Evolutionary conservation across 2,888 invertebrate genomes (phyloP), one percentile per base, ranked within the genome.

Genomic region (Philaethria dido): DNA sequence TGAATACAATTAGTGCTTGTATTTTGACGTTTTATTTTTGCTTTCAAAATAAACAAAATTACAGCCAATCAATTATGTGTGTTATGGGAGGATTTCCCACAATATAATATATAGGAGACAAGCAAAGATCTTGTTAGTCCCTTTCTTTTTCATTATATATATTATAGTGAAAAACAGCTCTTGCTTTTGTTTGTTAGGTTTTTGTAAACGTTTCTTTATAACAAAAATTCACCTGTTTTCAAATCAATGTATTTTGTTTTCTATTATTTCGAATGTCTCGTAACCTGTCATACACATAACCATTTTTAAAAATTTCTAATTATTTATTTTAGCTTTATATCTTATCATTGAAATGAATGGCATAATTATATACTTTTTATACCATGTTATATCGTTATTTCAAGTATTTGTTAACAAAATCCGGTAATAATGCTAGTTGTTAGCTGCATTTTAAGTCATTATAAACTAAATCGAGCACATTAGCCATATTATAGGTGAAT

Each of bases 401-500:
- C n/a, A 80, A 82, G 81, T 79, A 79, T 82, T 83, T 81, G 81
- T 88, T 86, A 78, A 79, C 75, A 78, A 83, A 79, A n/a, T n/a
- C n/a, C 69, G 72, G 80, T 83, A 82, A n/a, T 80, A 82, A 62
- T 81, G 80, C 77, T 77, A 77, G n/a, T n/a, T n/a, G n/a, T n/a
- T 73, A 78, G 73, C 75, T 82, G 81, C 82, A 84, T 77, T 79
- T n/a, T 84, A 85, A 82, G 80, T 79, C 80, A 83, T 86, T 85
- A 83, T 81, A 80, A 50, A 73, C 71, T 77, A 77, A 85, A 84
- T 83, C 76, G 80, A 87, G 90, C 91, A 90, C 91, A 87, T 87
- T 90, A 89, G 86, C 84, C 84, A 86, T 88, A 71, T 66, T 72
- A 85, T 88, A 88, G 85, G 82, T 85, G 81, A 80, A 83, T 78